These are phyloP conservation scores for Elgaria multicarinata DNA, from an alignment of 2,113 vertebrate genomes.

Conservation along the genomic window DNA sequence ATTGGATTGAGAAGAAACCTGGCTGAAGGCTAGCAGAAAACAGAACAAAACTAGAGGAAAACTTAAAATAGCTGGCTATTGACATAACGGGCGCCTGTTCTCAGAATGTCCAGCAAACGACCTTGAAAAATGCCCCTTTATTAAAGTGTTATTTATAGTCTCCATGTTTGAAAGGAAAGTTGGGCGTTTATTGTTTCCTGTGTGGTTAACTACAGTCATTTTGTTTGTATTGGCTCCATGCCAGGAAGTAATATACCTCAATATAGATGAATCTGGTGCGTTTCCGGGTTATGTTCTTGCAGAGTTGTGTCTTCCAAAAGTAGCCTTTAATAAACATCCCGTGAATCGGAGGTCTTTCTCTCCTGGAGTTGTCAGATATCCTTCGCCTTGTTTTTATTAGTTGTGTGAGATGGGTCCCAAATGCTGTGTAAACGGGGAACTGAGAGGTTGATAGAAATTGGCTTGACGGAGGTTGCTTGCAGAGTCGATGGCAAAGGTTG, in stretches of 20 bases:
- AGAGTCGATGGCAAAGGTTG: not conserved
- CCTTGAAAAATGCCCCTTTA: not conserved
- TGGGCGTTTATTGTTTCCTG: constrained; percentile 36
- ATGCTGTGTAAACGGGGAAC: not conserved
- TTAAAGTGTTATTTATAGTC: constrained; percentile 29
- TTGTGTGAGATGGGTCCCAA: not conserved
- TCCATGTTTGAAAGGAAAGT: not conserved
- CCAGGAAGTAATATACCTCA: constrained; percentile 53
- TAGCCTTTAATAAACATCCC: not conserved
- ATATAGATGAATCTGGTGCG: not conserved
- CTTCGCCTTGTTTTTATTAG: not conserved
- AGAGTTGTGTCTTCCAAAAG: not conserved
- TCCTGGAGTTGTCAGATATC: not conserved
- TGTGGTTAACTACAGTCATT: constrained; percentile 37
- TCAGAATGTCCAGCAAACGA: not conserved
- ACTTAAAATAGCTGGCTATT: not conserved
- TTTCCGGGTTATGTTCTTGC: constrained; percentile 22
- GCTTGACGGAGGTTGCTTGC: no score
- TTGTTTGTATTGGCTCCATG: constrained; percentile 37
- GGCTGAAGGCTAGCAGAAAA: not conserved
- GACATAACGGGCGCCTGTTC: not conserved
- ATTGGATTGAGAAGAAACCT: not conserved
- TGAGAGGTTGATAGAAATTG: not conserved
- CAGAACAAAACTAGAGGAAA: not conserved
- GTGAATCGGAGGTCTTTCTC: not conserved